A percentile compares a stretch with the other conserved stretches of the same genome.
These are phyloP conservation scores for Salpingus planirostris DNA, from an alignment of 2,888 invertebrate genomes.

Conservation along the genomic window DNA sequence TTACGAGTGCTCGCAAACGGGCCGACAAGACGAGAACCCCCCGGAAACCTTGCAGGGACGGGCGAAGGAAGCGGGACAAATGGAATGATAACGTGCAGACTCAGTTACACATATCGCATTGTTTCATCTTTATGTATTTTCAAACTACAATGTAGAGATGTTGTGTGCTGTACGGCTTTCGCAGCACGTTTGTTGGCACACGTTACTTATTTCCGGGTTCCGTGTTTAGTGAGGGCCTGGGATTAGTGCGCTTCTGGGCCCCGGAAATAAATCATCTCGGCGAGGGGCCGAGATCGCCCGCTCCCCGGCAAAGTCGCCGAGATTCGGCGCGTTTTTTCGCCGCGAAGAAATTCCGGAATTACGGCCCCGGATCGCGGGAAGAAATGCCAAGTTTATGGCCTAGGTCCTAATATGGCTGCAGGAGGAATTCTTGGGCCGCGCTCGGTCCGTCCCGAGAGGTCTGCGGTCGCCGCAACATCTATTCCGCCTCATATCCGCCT, in stretches of 20 bases:
- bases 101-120: constrained; percentile 35
- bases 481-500: constrained; percentile 38
- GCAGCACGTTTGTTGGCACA: constrained; percentile 35
- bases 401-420: no score
- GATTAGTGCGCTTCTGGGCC: constrained; percentile 7
- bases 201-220: constrained; percentile 38
- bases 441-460: constrained; percentile 38
- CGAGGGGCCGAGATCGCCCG: no score
- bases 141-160: constrained; percentile 25
- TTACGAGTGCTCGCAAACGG: constrained; percentile 24
- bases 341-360: no score
- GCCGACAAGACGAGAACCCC: constrained; percentile 21
- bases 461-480: constrained; percentile 42
- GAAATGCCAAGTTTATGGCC: no score
- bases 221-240: constrained; percentile 18
- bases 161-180: constrained; percentile 16
- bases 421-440: constrained; percentile 38
- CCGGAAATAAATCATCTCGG: constrained; percentile 19
- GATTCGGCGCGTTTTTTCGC: no score
- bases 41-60: constrained; percentile 25
- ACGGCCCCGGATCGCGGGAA: no score
- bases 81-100: constrained; percentile 34
- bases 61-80: constrained; percentile 33
- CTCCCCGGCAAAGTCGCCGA: no score
- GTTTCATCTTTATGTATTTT: constrained; percentile 40